A percentile compares a stretch with the other conserved stretches of the same genome.
These are phyloP conservation scores for Epinephelus lanceolatus DNA, from an alignment of 2,113 vertebrate genomes.

Conservation along the genomic window DNA sequence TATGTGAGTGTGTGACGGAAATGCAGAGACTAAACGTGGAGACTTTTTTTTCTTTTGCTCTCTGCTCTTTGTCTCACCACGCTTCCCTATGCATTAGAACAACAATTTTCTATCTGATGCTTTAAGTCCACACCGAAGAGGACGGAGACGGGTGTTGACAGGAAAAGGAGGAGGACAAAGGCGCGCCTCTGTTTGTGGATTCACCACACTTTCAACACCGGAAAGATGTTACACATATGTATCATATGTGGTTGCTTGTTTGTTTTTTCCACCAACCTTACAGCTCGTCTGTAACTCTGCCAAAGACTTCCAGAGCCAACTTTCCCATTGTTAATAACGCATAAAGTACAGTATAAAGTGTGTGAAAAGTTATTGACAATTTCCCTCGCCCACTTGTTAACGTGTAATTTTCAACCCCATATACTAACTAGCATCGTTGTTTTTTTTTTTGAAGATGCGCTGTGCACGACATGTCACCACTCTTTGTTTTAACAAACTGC, in stretches of 20 bases:
- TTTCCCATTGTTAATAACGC: slow-evolving; percentile 5
- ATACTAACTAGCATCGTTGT: too few relatives aligned
- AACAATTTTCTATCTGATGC: slow-evolving; percentile 85
- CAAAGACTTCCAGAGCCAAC: slow-evolving; percentile 4
- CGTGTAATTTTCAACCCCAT: slow-evolving; percentile 2
- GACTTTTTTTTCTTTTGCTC: slow-evolving; percentile 48
- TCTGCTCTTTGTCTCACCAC: slow-evolving; percentile 73
- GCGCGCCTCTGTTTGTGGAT: slow-evolving; percentile 82
- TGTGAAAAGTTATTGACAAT: background rate
- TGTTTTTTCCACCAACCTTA: slow-evolving; percentile 23
- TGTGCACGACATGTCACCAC: slow-evolving; percentile 16
- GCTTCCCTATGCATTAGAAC: slow-evolving; percentile 88
- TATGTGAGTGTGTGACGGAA: slow-evolving; percentile 79
- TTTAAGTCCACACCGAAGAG: slow-evolving; percentile 39
- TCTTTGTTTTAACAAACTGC: slow-evolving; percentile 62
- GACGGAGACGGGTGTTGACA: slow-evolving; percentile 10
- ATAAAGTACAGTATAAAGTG: background rate
- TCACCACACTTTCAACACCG: slow-evolving; percentile 56
- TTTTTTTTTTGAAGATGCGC: background rate
- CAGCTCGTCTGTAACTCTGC: slow-evolving; percentile 6
- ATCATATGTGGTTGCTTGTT: background rate
- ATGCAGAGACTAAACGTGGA: slow-evolving; percentile 32
- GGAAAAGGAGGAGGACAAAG: slow-evolving; percentile 84
- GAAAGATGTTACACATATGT: slow-evolving; percentile 41
- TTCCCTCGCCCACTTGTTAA: slow-evolving; percentile 1